Evolutionary conservation across 2,113 vertebrate genomes (phyloP), one percentile per base, ranked within the genome.

Genomic region (Ceyx margarethae): DNA sequence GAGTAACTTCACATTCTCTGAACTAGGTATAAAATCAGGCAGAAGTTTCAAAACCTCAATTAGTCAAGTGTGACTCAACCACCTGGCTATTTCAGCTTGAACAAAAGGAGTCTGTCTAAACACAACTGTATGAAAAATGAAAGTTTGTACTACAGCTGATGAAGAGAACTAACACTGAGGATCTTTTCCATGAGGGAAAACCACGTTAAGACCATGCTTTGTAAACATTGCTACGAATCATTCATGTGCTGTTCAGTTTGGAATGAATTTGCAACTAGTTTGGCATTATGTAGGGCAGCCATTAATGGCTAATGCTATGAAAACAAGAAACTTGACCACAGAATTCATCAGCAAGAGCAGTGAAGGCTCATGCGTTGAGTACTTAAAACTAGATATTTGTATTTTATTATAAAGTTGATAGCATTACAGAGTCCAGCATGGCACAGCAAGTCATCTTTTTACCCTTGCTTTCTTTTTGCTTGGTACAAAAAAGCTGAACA

Each of bases 1-100:
- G 74, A 84, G 19, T 42, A 82, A 81, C 62, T 94, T 96, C 91
- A 87, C 65, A 90, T 94, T 95, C 80, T 94, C 87, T 92, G 89
- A 89, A 68, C 89, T 83, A 80, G 66, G 46, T 71, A 57, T 57
- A 50, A 80, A 53, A 91, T 85, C 81, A 93, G 85, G 73, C 58
- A 58, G 85, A 75, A 91, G 62, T 77, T 83, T 68, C 57, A 56
- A 66, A 79, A 75, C 26, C 22, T 83, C 66, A 11, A 13, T 65
- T 72, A 76, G 66, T 53, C 53, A 82, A 50, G 57, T 74, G 53
- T 48, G 66, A 88, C 42, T 91, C 56, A 87, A 85, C 15, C 48
- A 84, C 89, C 22, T 29, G 73, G 64, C 2, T 82, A 75, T 25
- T 91, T 87, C 45, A 91, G 68, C 53, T 90, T 15, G 11, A 85